Evolutionary conservation across 2,113 vertebrate species (phyloP), one percentile per base, ranked within the genome.

Genomic region (Brevimyrus niger): DNA sequence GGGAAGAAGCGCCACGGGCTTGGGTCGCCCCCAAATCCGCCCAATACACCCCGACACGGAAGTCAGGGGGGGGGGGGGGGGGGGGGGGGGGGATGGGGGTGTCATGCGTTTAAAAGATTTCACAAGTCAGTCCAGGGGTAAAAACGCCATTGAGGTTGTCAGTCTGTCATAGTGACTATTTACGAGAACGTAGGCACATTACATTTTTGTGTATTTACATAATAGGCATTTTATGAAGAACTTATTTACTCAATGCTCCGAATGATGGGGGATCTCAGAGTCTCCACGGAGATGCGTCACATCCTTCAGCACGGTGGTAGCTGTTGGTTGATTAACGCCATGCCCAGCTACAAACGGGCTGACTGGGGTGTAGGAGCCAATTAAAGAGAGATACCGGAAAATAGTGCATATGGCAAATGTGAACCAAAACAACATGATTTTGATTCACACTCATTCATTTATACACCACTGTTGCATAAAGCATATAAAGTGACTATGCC

Each of bases 41-140:
- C n/a, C n/a, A n/a, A n/a, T n/a, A n/a, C n/a, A n/a, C n/a, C n/a
- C n/a, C n/a, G n/a, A n/a, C n/a, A n/a, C n/a, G n/a, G n/a, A n/a
- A n/a, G n/a, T n/a, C n/a, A n/a, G n/a, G n/a, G n/a, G 10, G n/a
- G 31, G 5, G 6, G 1, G 13, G 35, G 35, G 5, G 35, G 35
- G 44, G n/a, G 10, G n/a, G 31, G 5, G 6, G 1, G 13, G 35
- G 35, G 5, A n/a, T n/a, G 35, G 35, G 44, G 44, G 3, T 10
- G 80, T 1, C 17, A n/a, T 87, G 9, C 17, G 48, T 51, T 90
- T 92, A 82, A 38, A 92, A 91, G 90, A 91, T 90, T 93, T 93
- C 44, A 93, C 92, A 92, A 91, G 92, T 15, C 15, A 87, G 85
- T 87, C 27, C 23, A 35, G 48, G 27, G 48, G 47, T 15, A 51